Evolutionary conservation across 2,888 invertebrate genomes (phyloP), one percentile per base, ranked within the genome.

Genomic region (Prionchulus punctatus): DNA sequence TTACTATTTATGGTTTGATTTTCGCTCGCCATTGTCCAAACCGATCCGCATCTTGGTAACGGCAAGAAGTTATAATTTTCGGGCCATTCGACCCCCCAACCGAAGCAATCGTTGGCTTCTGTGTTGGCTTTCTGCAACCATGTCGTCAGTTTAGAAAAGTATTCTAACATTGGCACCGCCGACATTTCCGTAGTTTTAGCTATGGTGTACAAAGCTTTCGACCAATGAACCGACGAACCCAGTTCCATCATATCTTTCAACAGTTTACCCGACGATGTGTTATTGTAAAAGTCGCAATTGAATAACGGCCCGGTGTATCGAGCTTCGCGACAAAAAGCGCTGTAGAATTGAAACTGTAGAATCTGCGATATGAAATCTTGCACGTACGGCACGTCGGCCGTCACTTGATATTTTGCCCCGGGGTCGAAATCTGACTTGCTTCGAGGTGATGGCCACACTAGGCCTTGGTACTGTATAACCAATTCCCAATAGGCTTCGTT

Each of bases 301-400:
- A 91, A 86, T 43, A 92, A 76, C 0, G 87, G 82, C 60, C 82
- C 82, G 27, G 72, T 83, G 72, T 89, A 85, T 0, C 84, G 84
- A 1, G 90, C 84, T 89, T 89, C 81, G 58, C 80, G 70, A 68
- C 92, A 92, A 62, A 91, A 75, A 0, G 86, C 80, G 31, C 86
- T 79, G 75, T 88, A 85, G 56, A 92, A 81, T 75, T 91, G 91
- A 78, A 91, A 92, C 76, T 92, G 91, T 21, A 92, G 79, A 12
- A 92, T 79, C 3, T 85, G 85, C 66, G 86, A 85, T 61, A 91
- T 86, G 76, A 90, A 92, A 75, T 91, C 91, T 76, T 91, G 84
- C 71, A 30, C 30, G 48, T 53, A 56, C n/a, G 56, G 53, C 15
- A 27, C 47, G 36, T 48, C 43, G 30, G 7, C 31, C 30, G n/a